Evolutionary conservation across 64 coral and sea anemone species (phyloP).

Genomic region (Dendrophyllia cribrosa): DNA sequence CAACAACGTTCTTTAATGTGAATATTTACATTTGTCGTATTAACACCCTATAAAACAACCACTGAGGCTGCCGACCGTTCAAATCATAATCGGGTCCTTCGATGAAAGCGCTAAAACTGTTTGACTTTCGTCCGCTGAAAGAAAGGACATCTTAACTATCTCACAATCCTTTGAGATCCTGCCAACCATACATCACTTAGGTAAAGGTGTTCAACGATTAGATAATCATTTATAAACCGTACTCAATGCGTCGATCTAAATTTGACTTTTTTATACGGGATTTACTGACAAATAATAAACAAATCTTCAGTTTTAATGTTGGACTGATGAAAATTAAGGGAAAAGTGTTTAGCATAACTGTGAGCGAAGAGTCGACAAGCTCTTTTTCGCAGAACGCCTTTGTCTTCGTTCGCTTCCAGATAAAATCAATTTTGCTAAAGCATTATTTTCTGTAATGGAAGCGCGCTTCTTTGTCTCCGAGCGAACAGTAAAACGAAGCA

Average conservation of each 20-base stretch:
- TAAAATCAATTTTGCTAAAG: conserved; percentile 39
- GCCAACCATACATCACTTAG: not conserved
- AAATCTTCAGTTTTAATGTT: not conserved
- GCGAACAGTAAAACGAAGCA: not conserved
- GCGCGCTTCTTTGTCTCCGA: conserved; percentile 9
- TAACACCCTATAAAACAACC: conserved; percentile 71
- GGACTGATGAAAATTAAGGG: not conserved
- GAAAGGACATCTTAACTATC: conserved; percentile 1
- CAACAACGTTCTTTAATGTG: conserved; percentile 62
- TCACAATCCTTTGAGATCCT: not conserved
- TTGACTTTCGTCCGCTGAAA: not conserved
- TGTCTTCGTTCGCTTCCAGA: not conserved
- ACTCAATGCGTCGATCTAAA: not conserved
- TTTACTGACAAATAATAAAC: not conserved
- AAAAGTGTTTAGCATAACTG: not conserved
- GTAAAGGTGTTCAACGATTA: not conserved
- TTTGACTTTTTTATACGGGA: not conserved
- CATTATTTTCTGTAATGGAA: conserved; percentile 25
- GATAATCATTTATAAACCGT: not conserved
- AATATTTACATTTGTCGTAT: conserved; percentile 76
- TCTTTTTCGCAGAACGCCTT: not conserved
- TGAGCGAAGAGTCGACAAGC: not conserved
- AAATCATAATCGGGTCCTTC: conserved; percentile 20
- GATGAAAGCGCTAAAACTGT: conserved; percentile 1
- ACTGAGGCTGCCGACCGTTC: not conserved